Evolutionary conservation across 30 jellyfish, hydroid and myxozoan species (phyloP), one percentile per base, ranked within the genome.

Genomic region (Sanderia malayensis): DNA sequence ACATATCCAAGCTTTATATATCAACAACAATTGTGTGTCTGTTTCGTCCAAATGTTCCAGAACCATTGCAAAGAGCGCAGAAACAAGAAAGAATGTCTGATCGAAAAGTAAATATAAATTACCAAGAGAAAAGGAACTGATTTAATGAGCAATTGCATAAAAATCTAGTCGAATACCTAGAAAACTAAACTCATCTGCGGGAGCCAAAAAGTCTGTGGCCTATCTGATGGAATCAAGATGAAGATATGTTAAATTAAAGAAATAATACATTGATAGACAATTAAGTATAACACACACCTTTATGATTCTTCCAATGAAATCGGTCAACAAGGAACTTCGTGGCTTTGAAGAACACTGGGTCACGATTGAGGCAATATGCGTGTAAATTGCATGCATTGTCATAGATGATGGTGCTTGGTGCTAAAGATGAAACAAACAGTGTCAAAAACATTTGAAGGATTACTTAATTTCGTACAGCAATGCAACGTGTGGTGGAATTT

Each of bases 321-420:
- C n/a, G n/a, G 41, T 41, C 67, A 19, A 68, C 18, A 21, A 68
- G 67, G 49, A 68, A 68, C 67, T 23, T 68, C 17, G 69, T 23
- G 2, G 26, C 65, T 41, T 46, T 44, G 46, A 68, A 68, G 80
- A 68, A 68, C 34, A 44, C n/a, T n/a, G n/a, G n/a, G n/a, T n/a
- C n/a, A n/a, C n/a, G n/a, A n/a, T n/a, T n/a, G n/a, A n/a, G n/a
- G n/a, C n/a, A n/a, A n/a, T n/a, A n/a, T n/a, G n/a, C n/a, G n/a
- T n/a, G n/a, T n/a, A n/a, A n/a, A n/a, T n/a, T n/a, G n/a, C n/a
- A n/a, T n/a, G n/a, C n/a, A n/a, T n/a, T n/a, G n/a, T n/a, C n/a
- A n/a, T n/a, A n/a, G n/a, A n/a, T n/a, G n/a, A n/a, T n/a, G n/a
- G n/a, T n/a, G n/a, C n/a, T n/a, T n/a, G n/a, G n/a, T n/a, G 70